phyloP scores from a whole-genome alignment of 23 tunicate species.

The Ascidia mentula region DNA sequence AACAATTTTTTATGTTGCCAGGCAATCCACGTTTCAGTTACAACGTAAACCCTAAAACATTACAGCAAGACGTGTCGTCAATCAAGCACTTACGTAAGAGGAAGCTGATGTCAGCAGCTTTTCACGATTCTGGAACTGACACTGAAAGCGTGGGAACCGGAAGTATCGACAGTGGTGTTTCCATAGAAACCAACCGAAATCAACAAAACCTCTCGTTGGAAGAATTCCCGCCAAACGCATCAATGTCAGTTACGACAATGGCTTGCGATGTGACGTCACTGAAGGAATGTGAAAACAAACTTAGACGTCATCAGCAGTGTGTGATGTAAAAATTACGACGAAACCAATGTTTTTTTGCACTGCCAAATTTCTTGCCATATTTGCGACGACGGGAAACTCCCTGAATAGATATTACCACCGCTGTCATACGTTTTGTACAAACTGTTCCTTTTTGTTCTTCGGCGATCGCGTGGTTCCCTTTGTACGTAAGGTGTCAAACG shows the following conservation, averaged over 20 bases:
- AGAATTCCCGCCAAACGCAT: not conserved
- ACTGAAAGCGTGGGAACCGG: slow-evolving; percentile 17
- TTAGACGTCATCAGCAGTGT: not conserved
- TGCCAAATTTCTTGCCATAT: slow-evolving; percentile 3
- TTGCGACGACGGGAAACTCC: not conserved
- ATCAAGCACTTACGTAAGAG: slow-evolving; percentile 20
- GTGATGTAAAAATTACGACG: not conserved
- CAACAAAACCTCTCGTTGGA: not conserved
- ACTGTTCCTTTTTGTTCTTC: not conserved
- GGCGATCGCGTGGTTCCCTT: not conserved
- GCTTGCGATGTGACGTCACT: not conserved
- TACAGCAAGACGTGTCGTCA: slow-evolving; percentile 14
- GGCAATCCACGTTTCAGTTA: not conserved
- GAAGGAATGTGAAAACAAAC: not conserved
- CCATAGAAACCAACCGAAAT: not conserved
- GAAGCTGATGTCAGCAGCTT: slow-evolving; percentile 26
- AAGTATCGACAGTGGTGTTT: not conserved
- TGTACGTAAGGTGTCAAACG: no score
- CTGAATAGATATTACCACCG: not conserved
- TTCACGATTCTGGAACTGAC: slow-evolving; percentile 12
- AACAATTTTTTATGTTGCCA: not conserved
- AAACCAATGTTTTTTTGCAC: not conserved
- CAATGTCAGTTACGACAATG: not conserved
- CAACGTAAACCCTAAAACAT: not conserved
- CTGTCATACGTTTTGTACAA: not conserved